Base-by-base conservation (phyloP, 2,113 vertebrate species). In the Cyphomyrus discorhynchus region DNA sequence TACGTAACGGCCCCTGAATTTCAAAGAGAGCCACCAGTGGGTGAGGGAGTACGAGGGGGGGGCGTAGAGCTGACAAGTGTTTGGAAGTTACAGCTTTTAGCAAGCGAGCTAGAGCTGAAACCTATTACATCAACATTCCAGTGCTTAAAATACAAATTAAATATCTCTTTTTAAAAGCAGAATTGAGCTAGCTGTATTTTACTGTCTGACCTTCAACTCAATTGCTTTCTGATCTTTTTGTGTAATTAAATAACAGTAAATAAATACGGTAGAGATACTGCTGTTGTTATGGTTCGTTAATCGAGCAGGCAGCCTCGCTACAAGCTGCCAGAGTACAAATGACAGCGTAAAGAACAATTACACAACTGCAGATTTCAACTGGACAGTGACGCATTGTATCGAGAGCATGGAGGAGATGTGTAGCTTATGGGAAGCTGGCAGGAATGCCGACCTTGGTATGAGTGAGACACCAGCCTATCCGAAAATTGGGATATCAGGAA, bases 231-330 rank as follows among this genome's bases (percentile, higher is more conserved):
- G 47, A 82, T 83, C 74, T 42, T 88, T 89, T 89, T 50, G 46
- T 89, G 88, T 89, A 50, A 84, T 84, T 56, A 46, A 89, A 89
- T 89, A 47, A 62, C 53, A 56, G 21, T 56, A 45, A 89, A 84
- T 82, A 89, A 88, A 88, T 88, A 31, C 47, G 62, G 77, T 53
- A 83, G 50, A 58, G 52, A 46, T 39, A 85, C 35, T 13, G 24
- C 52, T 84, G 39, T 47, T 77, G 35, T 89, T n/a, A n/a, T 83
- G 53, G 42, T 46, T 42, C 19, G 35, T 66, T 53, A 31, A 52
- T 87, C 11, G 46, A 53, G 49, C 24, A 1, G 83, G 47, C 11
- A 24, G 83, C 83, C 46, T n/a, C 47, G 1, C 47, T 11, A 8
- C 17, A 42, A 24, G n/a, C 46, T 13, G 47, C 24, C 19, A 5